Evolutionary conservation across 2,888 invertebrate species (phyloP).

Genomic region (Drosophila anceps): DNA sequence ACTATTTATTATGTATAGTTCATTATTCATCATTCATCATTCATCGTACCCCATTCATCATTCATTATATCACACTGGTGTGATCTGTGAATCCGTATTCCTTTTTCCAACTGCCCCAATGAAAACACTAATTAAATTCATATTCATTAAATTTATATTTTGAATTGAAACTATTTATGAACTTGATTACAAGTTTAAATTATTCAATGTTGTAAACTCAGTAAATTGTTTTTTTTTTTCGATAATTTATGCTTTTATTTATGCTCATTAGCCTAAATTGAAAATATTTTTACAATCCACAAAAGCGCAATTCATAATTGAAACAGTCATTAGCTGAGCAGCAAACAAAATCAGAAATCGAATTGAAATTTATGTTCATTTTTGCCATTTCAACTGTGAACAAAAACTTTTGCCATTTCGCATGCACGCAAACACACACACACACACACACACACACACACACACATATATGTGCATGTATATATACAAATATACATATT

Average conservation of each 20-base stretch:
- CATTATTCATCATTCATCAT: not conserved
- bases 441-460: not conserved
- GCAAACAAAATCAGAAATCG: slow-evolving; percentile 19
- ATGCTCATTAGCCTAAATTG: slow-evolving; percentile 10
- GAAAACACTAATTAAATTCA: not conserved
- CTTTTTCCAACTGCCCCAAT: not conserved
- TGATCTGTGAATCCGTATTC: not conserved
- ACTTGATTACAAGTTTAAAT: not conserved
- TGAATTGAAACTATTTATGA: not conserved
- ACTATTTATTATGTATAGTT: not conserved
- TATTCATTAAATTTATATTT: not conserved
- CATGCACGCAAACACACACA: slow-evolving; percentile 12
- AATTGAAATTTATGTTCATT: slow-evolving; percentile 29
- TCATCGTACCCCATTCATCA: not conserved
- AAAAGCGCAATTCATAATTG: slow-evolving; percentile 1
- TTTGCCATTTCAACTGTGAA: slow-evolving; percentile 39
- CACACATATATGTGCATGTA: not conserved
- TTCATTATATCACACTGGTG: not conserved
- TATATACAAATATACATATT: not conserved
- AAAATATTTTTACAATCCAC: not conserved
- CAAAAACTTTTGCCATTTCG: slow-evolving; percentile 25
- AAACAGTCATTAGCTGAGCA: slow-evolving; percentile 19
- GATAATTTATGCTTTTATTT: slow-evolving; percentile 3
- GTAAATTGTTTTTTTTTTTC: not conserved
- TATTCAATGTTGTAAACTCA: not conserved